A percentile compares a stretch with the other conserved stretches of the same genome.
Evolutionary conservation across 2,113 vertebrate genomes (phyloP).

Genomic region (Addax nasomaculatus): DNA sequence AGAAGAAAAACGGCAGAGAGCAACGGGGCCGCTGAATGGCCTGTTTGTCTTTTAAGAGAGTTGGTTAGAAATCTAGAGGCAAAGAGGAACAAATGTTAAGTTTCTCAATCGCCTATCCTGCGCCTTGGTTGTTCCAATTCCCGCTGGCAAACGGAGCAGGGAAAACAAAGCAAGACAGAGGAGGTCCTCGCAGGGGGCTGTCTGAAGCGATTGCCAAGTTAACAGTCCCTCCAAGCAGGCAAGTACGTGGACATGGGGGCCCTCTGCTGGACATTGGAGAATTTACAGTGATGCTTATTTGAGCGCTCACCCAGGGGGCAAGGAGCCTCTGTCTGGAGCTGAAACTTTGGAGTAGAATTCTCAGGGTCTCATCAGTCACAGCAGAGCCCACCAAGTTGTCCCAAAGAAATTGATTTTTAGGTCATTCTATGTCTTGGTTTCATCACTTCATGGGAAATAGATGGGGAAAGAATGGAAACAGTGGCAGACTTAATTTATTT

Average conservation of each 20-base stretch:
- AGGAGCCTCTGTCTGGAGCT: neutral
- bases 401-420: neutral
- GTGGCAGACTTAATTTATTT: too few relatives aligned
- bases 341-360: neutral
- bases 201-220: neutral
- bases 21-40: accelerated
- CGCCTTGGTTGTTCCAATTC: neutral
- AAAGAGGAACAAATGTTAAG: neutral
- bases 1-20: neutral
- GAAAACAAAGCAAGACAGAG: neutral
- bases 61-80: neutral
- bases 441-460: too few relatives aligned
- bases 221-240: neutral
- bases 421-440: neutral
- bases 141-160: neutral
- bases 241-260: constrained; percentile 24
- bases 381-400: neutral
- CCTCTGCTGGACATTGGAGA: constrained; percentile 57
- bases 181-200: neutral
- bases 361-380: neutral
- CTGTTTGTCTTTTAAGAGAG: neutral
- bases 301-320: neutral
- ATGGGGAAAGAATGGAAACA: too few relatives aligned
- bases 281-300: neutral
- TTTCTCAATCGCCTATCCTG: neutral